A percentile compares a stretch with the other conserved stretches of the same genome.
Conservation (phyloP, 1,140 invertebrate genomes). For the Formica selysi region DNA sequence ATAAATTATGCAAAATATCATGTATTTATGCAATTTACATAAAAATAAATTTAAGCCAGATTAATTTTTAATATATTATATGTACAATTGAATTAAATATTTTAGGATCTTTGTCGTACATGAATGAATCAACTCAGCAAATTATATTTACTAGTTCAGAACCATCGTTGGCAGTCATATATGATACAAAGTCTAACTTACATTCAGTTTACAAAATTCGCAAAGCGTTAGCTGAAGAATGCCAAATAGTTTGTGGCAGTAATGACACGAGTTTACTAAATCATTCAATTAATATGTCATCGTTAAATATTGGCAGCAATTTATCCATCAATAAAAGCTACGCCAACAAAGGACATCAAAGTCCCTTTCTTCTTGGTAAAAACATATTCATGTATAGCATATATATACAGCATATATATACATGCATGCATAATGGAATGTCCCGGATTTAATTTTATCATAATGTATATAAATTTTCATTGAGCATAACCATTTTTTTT, state of each 20-base stretch:
- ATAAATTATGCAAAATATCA: slow-evolving; percentile 5
- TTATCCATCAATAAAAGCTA: slow-evolving; percentile 75
- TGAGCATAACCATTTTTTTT: too few species aligned
- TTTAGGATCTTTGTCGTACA: slow-evolving; percentile 85
- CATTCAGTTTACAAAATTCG: slow-evolving; percentile 95
- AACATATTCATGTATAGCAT: slow-evolving; percentile 3
- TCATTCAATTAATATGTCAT: slow-evolving; percentile 83
- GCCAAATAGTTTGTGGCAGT: slow-evolving; percentile 87
- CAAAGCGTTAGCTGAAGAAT: slow-evolving; percentile 92
- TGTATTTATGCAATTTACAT: not conserved
- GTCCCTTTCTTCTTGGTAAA: slow-evolving; percentile 82
- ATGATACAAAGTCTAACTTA: slow-evolving; percentile 91
- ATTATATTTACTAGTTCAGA: slow-evolving; percentile 89
- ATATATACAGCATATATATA: not conserved
- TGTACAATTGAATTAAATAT: slow-evolving; percentile 29
- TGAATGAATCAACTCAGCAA: slow-evolving; percentile 88
- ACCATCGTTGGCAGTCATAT: slow-evolving; percentile 91
- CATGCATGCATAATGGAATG: not conserved
- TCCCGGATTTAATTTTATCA: too few species aligned
- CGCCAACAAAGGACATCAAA: slow-evolving; percentile 79
- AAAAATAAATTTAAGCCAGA: not conserved
- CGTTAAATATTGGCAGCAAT: slow-evolving; percentile 77
- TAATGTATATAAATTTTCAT: too few species aligned
- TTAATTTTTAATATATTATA: slow-evolving; percentile 3
- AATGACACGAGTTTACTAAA: slow-evolving; percentile 86